phyloP scores from a whole-genome alignment of 2,888 invertebrate genomes.

The Ephialtes manifestator region DNA sequence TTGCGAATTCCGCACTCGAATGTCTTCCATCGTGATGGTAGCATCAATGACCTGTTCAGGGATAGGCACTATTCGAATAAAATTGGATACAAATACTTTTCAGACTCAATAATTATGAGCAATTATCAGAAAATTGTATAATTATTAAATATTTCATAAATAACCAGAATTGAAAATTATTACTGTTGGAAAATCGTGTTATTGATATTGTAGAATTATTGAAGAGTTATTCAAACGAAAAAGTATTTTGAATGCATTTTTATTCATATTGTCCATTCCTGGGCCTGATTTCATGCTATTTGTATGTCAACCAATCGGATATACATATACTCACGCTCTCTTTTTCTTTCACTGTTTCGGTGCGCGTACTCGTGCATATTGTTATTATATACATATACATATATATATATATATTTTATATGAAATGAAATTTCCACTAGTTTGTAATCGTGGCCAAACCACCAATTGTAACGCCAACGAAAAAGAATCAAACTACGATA shows the following conservation, averaged over 20 bases:
- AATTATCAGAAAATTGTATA: too few species aligned
- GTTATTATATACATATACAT: constrained; percentile 46
- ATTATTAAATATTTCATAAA: too few species aligned
- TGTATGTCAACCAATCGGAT: background rate
- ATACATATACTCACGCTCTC: constrained; percentile 2
- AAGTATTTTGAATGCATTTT: too few species aligned
- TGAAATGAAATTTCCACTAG: constrained; percentile 42
- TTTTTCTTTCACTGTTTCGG: background rate
- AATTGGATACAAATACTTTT: too few species aligned
- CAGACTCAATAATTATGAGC: too few species aligned
- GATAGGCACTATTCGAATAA: too few species aligned
- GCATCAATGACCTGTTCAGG: background rate
- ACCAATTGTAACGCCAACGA: constrained; percentile 23
- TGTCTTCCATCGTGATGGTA: constrained; percentile 50
- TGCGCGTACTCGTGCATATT: constrained; percentile 20
- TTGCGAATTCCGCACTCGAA: constrained; percentile 29
- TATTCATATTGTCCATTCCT: too few species aligned
- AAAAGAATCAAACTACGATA: constrained; percentile 56
- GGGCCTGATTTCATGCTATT: background rate
- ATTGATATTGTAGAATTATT: too few species aligned
- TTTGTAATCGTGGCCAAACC: constrained; percentile 42
- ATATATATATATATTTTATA: constrained; percentile 29
- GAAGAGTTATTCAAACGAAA: too few species aligned
- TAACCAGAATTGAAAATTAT: too few species aligned
- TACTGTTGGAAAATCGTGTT: too few species aligned